Base-by-base conservation (phyloP, 2,888 invertebrate species). In the Pachymerium ferrugineum region DNA sequence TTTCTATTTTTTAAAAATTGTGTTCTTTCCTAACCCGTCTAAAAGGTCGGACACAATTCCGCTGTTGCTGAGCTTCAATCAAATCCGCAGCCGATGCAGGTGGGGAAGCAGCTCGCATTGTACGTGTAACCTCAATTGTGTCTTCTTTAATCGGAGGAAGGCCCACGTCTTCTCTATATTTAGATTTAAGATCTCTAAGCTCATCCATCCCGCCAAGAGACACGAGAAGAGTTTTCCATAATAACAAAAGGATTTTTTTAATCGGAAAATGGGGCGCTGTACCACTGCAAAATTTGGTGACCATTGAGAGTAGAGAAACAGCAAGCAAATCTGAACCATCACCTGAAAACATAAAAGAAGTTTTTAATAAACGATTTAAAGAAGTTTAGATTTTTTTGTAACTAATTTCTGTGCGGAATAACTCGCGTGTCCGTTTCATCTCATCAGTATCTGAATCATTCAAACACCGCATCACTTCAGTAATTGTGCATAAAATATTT, bases 221-320 rank as follows among this genome's bases (percentile, higher is more conserved):
- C 1, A 97, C 89, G 72, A 99, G 85, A 74, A 97, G 88, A 10
- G 94, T 88, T 85, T 99, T 99, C 99, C 99, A 99, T 1, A 97
- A 83, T 19, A 99, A 85, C 70, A 99, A 85, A 19, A 99, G 85
- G 10, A 98, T 93, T 85, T 99, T 99, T 82, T 97, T 97, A 89
- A 99, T 97, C 2, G 99, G 99, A 84, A 96, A 98, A 85, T 98
- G 97, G 19, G 97, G 95, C 5, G 94, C 92, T 29, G 91, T 90
- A 0, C 97, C 97, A 78, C 94, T 93, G 84, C 98, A 98, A 81
- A 98, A 95, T 78, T 92, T 89, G 33, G 96, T 96, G 30, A 98
- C 93, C 97, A 99, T 97, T 77, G 93, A 91, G 75, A 99, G 87
- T 73, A 99, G 85, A 80, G 94, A 93, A 2, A 97, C 90, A 38